Evolutionary conservation across 2,888 invertebrate genomes (phyloP).

Genomic region (Pterostichus niger): DNA sequence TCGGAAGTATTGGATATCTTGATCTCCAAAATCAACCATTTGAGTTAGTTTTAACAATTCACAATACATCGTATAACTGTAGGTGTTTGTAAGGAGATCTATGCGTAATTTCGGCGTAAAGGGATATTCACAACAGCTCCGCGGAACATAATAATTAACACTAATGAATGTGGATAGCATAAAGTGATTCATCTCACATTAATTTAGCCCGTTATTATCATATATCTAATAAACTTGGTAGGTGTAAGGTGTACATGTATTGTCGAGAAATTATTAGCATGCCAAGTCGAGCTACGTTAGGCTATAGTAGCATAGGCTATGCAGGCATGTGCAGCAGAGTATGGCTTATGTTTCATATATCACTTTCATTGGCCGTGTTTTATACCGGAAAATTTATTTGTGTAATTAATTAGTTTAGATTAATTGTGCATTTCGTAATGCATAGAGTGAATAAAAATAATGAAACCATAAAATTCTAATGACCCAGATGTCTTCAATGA

Average conservation of each 20-base stretch:
- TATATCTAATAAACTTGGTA: slow-evolving; percentile 48
- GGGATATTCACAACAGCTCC: slow-evolving; percentile 17
- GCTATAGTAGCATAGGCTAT: background rate
- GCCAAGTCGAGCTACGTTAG: background rate
- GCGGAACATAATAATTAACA: slow-evolving; percentile 46
- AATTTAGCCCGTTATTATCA: slow-evolving; percentile 61
- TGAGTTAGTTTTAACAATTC: too few species aligned
- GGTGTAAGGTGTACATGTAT: slow-evolving; percentile 10
- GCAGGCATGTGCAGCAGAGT: background rate
- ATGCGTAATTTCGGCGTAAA: background rate
- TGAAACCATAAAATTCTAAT: background rate
- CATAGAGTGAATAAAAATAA: background rate
- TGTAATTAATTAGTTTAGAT: slow-evolving; percentile 26
- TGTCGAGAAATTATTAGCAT: slow-evolving; percentile 1
- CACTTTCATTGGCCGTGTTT: slow-evolving; percentile 29
- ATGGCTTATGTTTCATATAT: slow-evolving; percentile 3
- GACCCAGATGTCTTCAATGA: slow-evolving; percentile 13
- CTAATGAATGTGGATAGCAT: slow-evolving; percentile 59
- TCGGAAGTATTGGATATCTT: too few species aligned
- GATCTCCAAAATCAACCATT: too few species aligned
- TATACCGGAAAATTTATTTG: slow-evolving; percentile 24
- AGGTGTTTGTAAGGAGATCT: too few species aligned
- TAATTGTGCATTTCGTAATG: slow-evolving; percentile 12
- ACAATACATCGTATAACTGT: too few species aligned
- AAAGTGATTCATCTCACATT: slow-evolving; percentile 63